Percentiles rank a stretch among this genome's conserved stretches.
These are phyloP conservation scores for Drosophila silvestris DNA, from an alignment of 2,888 invertebrate species.

Conservation along the genomic window DNA sequence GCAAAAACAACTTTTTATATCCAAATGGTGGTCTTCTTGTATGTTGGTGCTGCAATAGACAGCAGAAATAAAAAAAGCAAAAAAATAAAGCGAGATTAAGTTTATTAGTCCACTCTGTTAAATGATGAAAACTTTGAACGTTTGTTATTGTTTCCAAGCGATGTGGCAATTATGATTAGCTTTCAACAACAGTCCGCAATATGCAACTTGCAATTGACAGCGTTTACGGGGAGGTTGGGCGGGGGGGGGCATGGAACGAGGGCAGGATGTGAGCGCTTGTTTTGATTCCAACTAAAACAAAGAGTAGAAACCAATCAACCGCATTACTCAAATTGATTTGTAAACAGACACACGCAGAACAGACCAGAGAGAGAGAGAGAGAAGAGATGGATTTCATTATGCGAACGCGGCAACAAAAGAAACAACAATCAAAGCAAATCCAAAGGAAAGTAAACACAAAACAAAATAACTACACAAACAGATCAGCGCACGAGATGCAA, in stretches of 20 bases:
- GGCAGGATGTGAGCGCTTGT: slow-evolving; percentile 18
- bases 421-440: slow-evolving; percentile 21
- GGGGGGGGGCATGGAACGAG: not conserved
- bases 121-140: not conserved
- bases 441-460: slow-evolving; percentile 36
- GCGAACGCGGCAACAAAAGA: slow-evolving; percentile 18
- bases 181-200: slow-evolving; percentile 8
- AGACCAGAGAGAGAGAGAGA: not conserved
- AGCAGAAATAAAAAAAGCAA: not conserved
- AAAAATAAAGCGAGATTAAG: not conserved
- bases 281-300: slow-evolving; percentile 31
- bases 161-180: slow-evolving; percentile 4
- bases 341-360: slow-evolving; percentile 54
- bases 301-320: slow-evolving; percentile 48
- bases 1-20: not conserved
- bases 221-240: not conserved
- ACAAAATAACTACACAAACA: slow-evolving; percentile 38
- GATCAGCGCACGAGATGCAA: slow-evolving; percentile 31
- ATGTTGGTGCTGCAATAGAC: not conserved
- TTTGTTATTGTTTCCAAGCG: slow-evolving; percentile 5
- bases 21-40: not conserved
- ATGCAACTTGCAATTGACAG: slow-evolving; percentile 12
- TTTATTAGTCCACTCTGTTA: not conserved
- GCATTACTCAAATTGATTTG: slow-evolving; percentile 77
- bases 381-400: slow-evolving; percentile 42